Evolutionary conservation across 1,140 invertebrate species (phyloP), one percentile per base, ranked within the genome.

Genomic region (Brachionus calyciflorus): DNA sequence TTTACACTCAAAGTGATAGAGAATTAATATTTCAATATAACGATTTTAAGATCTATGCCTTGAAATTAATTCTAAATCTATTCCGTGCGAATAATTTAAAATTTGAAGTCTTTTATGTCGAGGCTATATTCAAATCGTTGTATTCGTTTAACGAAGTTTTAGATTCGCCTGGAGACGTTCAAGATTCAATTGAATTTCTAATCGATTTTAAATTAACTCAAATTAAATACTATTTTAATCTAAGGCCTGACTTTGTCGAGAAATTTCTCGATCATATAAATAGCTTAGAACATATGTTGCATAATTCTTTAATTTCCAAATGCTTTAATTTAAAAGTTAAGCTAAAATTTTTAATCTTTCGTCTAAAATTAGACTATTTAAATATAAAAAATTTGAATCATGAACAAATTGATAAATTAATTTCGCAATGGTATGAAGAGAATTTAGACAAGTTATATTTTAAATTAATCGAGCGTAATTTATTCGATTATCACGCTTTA

Each of bases 71-170:
- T 12, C 28, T 73, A 1, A 73, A 55, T 41, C 37, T 73, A 33
- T 73, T 73, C 24, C 6, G 46, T 1, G 69, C 69, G 1, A 73
- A 73, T 73, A 49, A 51, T 51, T 17, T 55, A 49, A 49, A 55
- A 73, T 73, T 73, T 55, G 69, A 73, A 24, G 44, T 30, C 21
- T 73, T 51, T 30, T 73, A 17, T 55, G 28, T 73, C 5, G 19
- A 40, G 24, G 41, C 51, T 30, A 19, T 73, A 19, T 19, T 49
- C 17, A 28, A 55, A 19, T 51, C 51, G 6, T 3, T 73, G 10
- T 51, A 21, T 51, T 55, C 28, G 41, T 4, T 17, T 7, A 65
- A 3, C 19, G 19, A 9, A 37, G 21, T 9, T 19, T 60, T 9
- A 33, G 37, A n/a, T n/a, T 5, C n/a, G 19, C 37, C 28, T 33